Evolutionary conservation across 1,140 invertebrate species (phyloP), one percentile per base, ranked within the genome.

Genomic region (Solenopsis invicta): DNA sequence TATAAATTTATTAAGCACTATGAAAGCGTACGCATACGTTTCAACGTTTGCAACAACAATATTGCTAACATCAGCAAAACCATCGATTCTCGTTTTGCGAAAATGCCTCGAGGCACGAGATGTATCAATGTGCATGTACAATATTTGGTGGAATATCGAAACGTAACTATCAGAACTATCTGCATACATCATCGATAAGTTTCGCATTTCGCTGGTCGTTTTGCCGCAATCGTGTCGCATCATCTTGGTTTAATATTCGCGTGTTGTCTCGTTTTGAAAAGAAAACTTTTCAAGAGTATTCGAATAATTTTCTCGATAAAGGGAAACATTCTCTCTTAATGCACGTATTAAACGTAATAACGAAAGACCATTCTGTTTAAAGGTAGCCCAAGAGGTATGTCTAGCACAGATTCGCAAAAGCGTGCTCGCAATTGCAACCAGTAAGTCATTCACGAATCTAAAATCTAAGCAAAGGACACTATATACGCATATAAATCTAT

Each of bases 331-430:
- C 45, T 75, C 41, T 24, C 13, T 56, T 59, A 54, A 56, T 48
- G 61, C 75, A 54, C 16, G 52, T 64, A 5, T 59, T 56, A 88
- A 76, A 75, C 74, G 61, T 81, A 93, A 93, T 93, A 94, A 94
- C 89, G 76, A 89, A 90, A 91, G 91, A 91, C 94, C 88, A 89
- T 94, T 94, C 88, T 94, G 89, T 95, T 95, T 95, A 92, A 95
- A 95, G 95, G 95, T 95, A 94, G 92, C 92, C 95, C 94, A 94
- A 94, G 93, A 95, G 95, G 95, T 95, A 95, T 94, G 94, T 95
- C 93, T 94, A 93, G 89, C 93, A 93, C 94, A 94, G 93, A 93
- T 93, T 94, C 91, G 88, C 93, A 93, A 94, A 94, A 94, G 92
- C 87, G 92, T 88, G 92, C 89, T 90, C 90, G 80, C 91, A 94